Evolutionary conservation across 1,140 invertebrate species (phyloP).

Genomic region (Prorops nasuta): DNA sequence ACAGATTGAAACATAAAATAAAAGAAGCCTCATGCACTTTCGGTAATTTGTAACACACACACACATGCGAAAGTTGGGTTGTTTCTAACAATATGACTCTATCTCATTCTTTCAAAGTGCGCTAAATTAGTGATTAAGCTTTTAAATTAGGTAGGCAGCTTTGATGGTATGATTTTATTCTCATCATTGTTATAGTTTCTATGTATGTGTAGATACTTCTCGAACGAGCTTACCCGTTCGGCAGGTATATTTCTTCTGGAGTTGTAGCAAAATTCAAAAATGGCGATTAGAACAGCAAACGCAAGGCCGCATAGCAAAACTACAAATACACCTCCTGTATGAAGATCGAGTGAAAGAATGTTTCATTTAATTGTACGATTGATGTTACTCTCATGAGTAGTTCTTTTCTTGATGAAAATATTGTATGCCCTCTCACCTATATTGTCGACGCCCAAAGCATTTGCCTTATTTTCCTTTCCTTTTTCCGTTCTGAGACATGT

Average conservation of each 20-base stretch:
- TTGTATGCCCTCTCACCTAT: slow-evolving; percentile 62
- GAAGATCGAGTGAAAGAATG: not conserved
- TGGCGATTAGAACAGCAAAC: slow-evolving; percentile 72
- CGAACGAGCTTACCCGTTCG: slow-evolving; percentile 69
- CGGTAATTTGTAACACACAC: too few relatives aligned
- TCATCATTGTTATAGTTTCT: too few relatives aligned
- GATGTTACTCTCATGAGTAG: too few relatives aligned
- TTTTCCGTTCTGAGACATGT: slow-evolving; percentile 66
- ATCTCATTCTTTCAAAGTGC: too few relatives aligned
- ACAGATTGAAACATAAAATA: slow-evolving; percentile 26
- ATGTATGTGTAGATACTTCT: too few relatives aligned
- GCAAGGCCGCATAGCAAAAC: slow-evolving; percentile 78
- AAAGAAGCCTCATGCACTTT: slow-evolving; percentile 27
- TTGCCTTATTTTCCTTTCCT: slow-evolving; percentile 73
- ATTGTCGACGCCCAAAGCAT: slow-evolving; percentile 83
- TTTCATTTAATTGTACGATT: not conserved
- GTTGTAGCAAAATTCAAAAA: slow-evolving; percentile 82
- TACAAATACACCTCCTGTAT: slow-evolving; percentile 83
- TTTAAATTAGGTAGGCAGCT: too few relatives aligned
- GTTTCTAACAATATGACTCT: too few relatives aligned
- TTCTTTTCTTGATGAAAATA: not conserved
- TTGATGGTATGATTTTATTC: too few relatives aligned
- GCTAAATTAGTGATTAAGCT: too few relatives aligned
- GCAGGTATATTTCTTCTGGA: slow-evolving; percentile 67
- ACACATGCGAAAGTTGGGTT: too few relatives aligned